Percentiles rank a stretch among this genome's conserved stretches.
Evolutionary conservation across 2,797 vertebrate genomes (phyloP).

Genomic region (Tachyglossus aculeatus): DNA sequence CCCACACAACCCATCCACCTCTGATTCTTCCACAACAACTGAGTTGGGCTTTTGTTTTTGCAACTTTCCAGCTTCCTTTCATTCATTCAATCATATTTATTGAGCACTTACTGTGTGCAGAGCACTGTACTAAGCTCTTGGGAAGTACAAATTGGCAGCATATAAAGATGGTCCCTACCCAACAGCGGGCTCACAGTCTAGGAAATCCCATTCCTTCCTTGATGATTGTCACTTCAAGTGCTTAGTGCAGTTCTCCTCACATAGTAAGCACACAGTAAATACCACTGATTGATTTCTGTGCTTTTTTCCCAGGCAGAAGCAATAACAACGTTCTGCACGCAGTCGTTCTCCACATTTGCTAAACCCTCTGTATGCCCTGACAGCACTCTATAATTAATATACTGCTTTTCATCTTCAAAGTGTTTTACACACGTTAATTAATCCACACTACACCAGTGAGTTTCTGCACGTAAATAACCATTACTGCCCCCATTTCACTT

Average conservation of each 20-base stretch:
- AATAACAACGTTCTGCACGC: neutral
- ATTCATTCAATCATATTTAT: too few species aligned
- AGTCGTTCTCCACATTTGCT: slow-evolving; percentile 8
- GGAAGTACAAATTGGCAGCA: too few species aligned
- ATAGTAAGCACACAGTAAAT: too few species aligned
- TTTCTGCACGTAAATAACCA: slow-evolving; percentile 33
- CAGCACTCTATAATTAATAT: slow-evolving; percentile 50
- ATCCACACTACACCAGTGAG: slow-evolving; percentile 36
- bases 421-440: slow-evolving; percentile 57
- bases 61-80: neutral
- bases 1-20: too few species aligned
- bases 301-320: neutral
- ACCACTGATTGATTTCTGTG: neutral
- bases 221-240: too few species aligned
- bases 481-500: neutral
- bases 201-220: too few species aligned
- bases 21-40: neutral
- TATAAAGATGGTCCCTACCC: too few species aligned
- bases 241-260: too few species aligned
- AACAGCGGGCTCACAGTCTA: too few species aligned
- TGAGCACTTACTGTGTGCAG: too few species aligned
- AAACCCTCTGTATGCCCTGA: slow-evolving; percentile 14
- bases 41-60: neutral
- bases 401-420: slow-evolving; percentile 54
- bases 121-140: too few species aligned